These are phyloP conservation scores for Beaufortia kweichowensis DNA, from an alignment of 2,113 vertebrate species.

Conservation along the genomic window DNA sequence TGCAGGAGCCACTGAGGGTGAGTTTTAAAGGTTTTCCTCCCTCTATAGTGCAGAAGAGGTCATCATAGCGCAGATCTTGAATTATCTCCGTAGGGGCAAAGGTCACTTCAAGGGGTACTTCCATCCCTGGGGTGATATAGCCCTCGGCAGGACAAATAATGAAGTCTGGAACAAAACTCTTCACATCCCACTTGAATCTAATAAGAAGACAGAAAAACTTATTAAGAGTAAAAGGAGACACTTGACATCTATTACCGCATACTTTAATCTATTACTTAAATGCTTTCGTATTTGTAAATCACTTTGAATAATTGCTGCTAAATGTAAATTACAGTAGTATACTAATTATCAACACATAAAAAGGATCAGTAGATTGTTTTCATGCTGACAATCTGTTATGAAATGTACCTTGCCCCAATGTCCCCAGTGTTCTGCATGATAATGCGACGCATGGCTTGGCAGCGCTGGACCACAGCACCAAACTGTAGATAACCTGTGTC, in stretches of 20 bases:
- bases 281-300: no score
- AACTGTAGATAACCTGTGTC: constrained; percentile 83
- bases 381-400: no score
- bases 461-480: constrained; percentile 76
- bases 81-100: constrained; percentile 76
- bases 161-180: constrained; percentile 74
- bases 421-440: constrained; percentile 80
- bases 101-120: constrained; percentile 75
- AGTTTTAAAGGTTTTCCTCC: constrained; percentile 71
- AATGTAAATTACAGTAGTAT: no score
- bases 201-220: constrained; percentile 18
- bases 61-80: constrained; percentile 71
- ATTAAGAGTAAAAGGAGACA: not conserved
- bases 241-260: no score
- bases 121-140: constrained; percentile 78
- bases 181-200: constrained; percentile 84
- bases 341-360: no score
- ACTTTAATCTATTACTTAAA: no score
- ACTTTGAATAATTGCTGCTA: no score
- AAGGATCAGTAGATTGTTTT: no score
- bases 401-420: constrained; percentile 74
- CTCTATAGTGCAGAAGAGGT: constrained; percentile 77
- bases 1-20: constrained; percentile 78
- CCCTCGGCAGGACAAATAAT: constrained; percentile 78
- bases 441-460: constrained; percentile 69